These are phyloP conservation scores for Artibeus jamaicensis DNA, from an alignment of 2,797 vertebrate genomes.

Conservation along the genomic window DNA sequence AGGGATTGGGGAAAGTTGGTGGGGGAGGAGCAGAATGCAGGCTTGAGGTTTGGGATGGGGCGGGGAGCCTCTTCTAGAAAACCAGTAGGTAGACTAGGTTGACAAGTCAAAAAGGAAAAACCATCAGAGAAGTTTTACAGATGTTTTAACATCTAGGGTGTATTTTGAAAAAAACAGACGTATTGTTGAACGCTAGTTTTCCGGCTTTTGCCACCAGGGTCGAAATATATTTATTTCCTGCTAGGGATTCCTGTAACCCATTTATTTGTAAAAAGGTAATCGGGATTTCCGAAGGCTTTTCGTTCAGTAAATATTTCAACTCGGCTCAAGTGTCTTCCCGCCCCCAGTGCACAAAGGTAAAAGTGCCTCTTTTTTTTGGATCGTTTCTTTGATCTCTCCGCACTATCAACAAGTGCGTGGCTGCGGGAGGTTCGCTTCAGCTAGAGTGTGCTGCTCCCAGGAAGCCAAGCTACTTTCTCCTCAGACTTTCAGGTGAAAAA, in stretches of 20 bases:
- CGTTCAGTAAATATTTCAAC: slow-evolving; percentile 72
- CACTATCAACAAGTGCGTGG: slow-evolving; percentile 67
- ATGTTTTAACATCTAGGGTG: background rate
- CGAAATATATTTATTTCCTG: slow-evolving; percentile 69
- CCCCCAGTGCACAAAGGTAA: slow-evolving; percentile 57
- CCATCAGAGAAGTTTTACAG: background rate
- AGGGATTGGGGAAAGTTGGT: background rate
- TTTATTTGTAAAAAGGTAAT: slow-evolving; percentile 72
- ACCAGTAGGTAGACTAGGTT: background rate
- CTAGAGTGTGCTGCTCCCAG: background rate
- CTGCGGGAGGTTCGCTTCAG: background rate
- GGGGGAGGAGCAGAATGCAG: background rate
- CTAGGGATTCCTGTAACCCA: slow-evolving; percentile 52
- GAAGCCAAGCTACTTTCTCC: background rate
- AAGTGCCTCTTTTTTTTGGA: background rate
- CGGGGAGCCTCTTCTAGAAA: background rate
- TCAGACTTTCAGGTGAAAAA: background rate
- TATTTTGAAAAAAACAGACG: background rate
- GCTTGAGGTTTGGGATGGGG: background rate
- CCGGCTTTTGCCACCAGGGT: background rate
- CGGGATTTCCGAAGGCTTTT: slow-evolving; percentile 69
- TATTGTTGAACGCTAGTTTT: background rate
- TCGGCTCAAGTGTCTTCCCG: slow-evolving; percentile 7
- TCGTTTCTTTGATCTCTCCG: background rate
- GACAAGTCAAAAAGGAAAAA: background rate